Percentiles rank a stretch among this genome's conserved stretches.
These are phyloP conservation scores for Agraylea sexmaculata DNA, from an alignment of 1,140 invertebrate genomes.

Conservation along the genomic window DNA sequence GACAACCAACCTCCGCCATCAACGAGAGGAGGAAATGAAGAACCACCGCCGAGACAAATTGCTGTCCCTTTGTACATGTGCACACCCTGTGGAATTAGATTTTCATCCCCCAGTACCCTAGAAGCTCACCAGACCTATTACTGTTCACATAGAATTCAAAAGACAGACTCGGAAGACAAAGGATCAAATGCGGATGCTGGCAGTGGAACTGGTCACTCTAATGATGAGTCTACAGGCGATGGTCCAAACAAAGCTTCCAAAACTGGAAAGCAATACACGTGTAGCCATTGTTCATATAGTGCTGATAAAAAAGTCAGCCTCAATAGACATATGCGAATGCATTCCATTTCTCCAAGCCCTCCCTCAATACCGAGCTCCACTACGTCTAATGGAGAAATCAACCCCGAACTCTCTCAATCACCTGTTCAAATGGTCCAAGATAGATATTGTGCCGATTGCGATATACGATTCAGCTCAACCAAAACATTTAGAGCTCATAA, in stretches of 20 bases:
- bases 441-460: slow-evolving; percentile 87
- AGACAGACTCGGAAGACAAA: slow-evolving; percentile 37
- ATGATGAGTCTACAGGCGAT: slow-evolving; percentile 39
- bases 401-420: slow-evolving; percentile 27
- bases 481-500: slow-evolving; percentile 94
- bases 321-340: slow-evolving; percentile 89
- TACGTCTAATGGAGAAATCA: slow-evolving; percentile 29
- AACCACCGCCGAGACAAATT: slow-evolving; percentile 31
- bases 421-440: slow-evolving; percentile 40
- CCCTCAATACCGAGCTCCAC: slow-evolving; percentile 28
- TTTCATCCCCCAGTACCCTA: slow-evolving; percentile 79
- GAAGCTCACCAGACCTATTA: slow-evolving; percentile 91
- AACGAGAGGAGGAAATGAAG: slow-evolving; percentile 25
- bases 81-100: slow-evolving; percentile 80
- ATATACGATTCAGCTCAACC: slow-evolving; percentile 82
- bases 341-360: slow-evolving; percentile 60
- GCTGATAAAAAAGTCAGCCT: slow-evolving; percentile 88
- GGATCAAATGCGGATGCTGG: slow-evolving; percentile 35
- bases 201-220: slow-evolving; percentile 25
- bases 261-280: slow-evolving; percentile 68
- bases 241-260: slow-evolving; percentile 43
- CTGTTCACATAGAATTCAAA: slow-evolving; percentile 64
- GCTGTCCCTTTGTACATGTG: slow-evolving; percentile 53
- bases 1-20: slow-evolving; percentile 19
- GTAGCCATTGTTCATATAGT: slow-evolving; percentile 82